phyloP scores from a whole-genome alignment of 2,888 invertebrate species.

The Xestoiulus laeticollis region DNA sequence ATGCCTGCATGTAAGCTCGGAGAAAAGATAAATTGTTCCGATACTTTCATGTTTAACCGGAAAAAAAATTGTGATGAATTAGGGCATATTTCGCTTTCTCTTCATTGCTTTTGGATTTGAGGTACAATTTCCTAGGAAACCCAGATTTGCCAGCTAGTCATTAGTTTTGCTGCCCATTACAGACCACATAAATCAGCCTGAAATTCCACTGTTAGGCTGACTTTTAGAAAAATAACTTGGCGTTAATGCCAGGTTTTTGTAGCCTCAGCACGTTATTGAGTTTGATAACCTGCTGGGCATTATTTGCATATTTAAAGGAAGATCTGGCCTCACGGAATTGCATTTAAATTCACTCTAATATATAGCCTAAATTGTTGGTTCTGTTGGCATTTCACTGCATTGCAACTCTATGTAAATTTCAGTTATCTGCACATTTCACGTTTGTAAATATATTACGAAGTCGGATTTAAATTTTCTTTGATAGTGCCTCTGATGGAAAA shows the following conservation, averaged over 20 bases:
- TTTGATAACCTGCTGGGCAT: not conserved
- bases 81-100: not conserved
- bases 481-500: no score
- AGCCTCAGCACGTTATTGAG: not conserved
- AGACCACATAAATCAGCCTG: slow-evolving; percentile 14
- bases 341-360: slow-evolving; percentile 16
- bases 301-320: not conserved
- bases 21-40: not conserved
- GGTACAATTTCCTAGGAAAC: not conserved
- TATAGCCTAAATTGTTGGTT: not conserved
- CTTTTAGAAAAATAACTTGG: not conserved
- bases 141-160: slow-evolving; percentile 2
- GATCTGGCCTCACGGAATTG: not conserved
- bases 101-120: slow-evolving; percentile 17
- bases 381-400: not conserved
- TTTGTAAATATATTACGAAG: no score
- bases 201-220: slow-evolving; percentile 7
- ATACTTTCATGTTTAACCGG: not conserved
- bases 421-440: no score
- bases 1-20: not conserved
- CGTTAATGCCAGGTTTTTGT: not conserved
- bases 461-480: no score
- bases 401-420: no score
- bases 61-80: not conserved
- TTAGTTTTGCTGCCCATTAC: slow-evolving; percentile 5